Percentiles rank a stretch among this genome's conserved stretches.
Evolutionary conservation across 2,888 invertebrate genomes (phyloP).

Genomic region (Leptothorax acervorum): DNA sequence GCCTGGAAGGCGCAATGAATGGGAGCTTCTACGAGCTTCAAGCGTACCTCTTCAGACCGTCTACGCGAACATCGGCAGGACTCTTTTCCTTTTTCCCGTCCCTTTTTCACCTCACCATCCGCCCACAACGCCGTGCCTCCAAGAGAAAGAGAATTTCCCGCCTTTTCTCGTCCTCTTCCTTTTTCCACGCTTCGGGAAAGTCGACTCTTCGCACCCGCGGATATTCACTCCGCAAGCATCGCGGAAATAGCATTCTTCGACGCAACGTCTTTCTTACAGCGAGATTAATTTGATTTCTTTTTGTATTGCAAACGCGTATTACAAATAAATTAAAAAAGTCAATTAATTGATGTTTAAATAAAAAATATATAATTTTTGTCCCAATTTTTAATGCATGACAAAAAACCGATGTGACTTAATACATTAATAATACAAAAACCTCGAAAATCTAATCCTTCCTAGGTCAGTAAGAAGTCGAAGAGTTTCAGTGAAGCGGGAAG

Average conservation of each 20-base stretch:
- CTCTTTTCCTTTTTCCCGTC: constrained; percentile 33
- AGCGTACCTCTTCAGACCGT: constrained; percentile 50
- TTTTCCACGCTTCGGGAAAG: constrained; percentile 5
- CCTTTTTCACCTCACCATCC: background rate
- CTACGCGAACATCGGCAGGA: constrained; percentile 49
- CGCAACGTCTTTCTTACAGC: background rate
- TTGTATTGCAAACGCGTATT: background rate
- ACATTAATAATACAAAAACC: background rate
- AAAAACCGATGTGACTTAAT: background rate
- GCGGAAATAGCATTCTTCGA: constrained; percentile 23
- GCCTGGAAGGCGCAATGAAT: constrained; percentile 64
- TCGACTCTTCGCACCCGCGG: constrained; percentile 26
- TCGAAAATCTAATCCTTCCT: background rate
- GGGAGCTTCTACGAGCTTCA: constrained; percentile 61
- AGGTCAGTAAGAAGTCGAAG: background rate
- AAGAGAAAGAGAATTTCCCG: constrained; percentile 57
- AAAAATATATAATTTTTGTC: background rate
- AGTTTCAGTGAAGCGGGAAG: background rate
- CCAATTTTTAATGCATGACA: background rate
- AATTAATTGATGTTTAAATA: background rate
- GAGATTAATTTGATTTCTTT: constrained; percentile 19
- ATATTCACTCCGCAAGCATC: constrained; percentile 37
- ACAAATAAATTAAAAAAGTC: background rate
- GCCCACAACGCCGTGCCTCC: constrained; percentile 3
- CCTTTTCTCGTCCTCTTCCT: constrained; percentile 40